Conservation (phyloP, 2,888 invertebrate genomes). For the Lycia hirtaria region DNA sequence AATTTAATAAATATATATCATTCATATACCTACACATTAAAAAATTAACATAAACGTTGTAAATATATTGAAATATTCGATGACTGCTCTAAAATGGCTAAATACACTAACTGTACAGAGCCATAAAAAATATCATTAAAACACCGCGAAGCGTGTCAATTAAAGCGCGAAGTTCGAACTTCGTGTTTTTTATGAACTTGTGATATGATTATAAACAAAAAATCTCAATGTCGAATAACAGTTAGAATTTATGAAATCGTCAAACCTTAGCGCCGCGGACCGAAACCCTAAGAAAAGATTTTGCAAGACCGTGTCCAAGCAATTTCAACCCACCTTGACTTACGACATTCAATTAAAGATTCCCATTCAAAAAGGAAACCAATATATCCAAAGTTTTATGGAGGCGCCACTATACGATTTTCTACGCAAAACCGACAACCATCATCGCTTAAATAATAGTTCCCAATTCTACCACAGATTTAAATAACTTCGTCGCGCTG, state of each 20-base stretch:
- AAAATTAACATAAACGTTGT: too few species aligned
- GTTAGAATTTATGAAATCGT: conserved; percentile 23
- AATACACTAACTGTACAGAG: not conserved
- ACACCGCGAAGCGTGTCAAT: not conserved
- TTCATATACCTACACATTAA: too few species aligned
- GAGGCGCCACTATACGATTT: conserved; percentile 17
- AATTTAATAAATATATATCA: too few species aligned
- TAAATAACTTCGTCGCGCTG: not conserved
- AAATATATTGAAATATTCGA: too few species aligned
- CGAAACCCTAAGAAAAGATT: conserved; percentile 30
- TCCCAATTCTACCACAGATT: not conserved
- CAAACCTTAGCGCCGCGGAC: conserved; percentile 24
- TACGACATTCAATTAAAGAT: conserved; percentile 40
- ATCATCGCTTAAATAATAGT: conserved; percentile 23
- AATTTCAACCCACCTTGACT: conserved; percentile 35
- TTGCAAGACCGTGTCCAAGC: conserved; percentile 35
- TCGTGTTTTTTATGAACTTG: conserved; percentile 10
- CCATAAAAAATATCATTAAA: not conserved
- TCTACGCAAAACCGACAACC: not conserved
- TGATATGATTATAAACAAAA: conserved; percentile 13
- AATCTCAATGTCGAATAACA: conserved; percentile 21
- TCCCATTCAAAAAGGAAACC: not conserved
- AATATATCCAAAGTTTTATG: not conserved
- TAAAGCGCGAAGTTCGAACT: not conserved
- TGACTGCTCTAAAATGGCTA: not conserved